Evolutionary conservation across 2,113 vertebrate genomes (phyloP), one percentile per base, ranked within the genome.

Genomic region (Daubentonia madagascariensis): DNA sequence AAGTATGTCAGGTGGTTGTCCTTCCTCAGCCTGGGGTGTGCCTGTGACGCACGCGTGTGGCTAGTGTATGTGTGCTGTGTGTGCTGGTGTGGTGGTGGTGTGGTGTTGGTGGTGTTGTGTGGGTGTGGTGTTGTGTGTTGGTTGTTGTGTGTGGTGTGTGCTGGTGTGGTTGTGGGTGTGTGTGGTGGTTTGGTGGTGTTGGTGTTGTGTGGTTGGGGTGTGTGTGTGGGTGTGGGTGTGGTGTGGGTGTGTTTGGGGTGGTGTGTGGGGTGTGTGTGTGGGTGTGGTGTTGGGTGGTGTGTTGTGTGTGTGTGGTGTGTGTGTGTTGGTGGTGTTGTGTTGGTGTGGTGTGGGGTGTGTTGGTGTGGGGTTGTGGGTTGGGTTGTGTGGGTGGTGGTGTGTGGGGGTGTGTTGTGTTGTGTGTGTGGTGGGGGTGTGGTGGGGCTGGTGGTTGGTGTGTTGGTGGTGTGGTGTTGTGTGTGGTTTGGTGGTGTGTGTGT

Each of bases 201-300:
- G 28, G 13, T 35, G 18, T 22, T 28, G 61, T 67, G 37, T 28
- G 23, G 22, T 12, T 63, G 61, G 2, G 14, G 63, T 65, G 65
- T 17, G 32, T 67, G 32, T 0, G 25, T 1, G 4, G 12, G 63
- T 8, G 63, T 35, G 32, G 35, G 13, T 35, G 14, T 1, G 16
- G 65, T 8, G 16, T n/a, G 28, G 63, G 28, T 14, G 63, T 65
- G 13, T 32, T 16, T 67, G n/a, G n/a, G n/a, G 16, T 68, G 14
- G 2, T 35, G 35, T 67, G 16, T 67, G 18, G 37, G 18, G n/a
- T 20, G n/a, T 37, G 67, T 22, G 18, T 67, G 65, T 67, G 32
- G 1, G 2, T 35, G 12, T 5, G 0, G 7, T 67, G 2, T 16
- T n/a, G 14, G 32, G 63, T 63, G 61, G 48, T 68, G 32, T n/a